Evolutionary conservation across 2,797 vertebrate genomes (phyloP), one percentile per base, ranked within the genome.

Genomic region (Anolis apletophallus): DNA sequence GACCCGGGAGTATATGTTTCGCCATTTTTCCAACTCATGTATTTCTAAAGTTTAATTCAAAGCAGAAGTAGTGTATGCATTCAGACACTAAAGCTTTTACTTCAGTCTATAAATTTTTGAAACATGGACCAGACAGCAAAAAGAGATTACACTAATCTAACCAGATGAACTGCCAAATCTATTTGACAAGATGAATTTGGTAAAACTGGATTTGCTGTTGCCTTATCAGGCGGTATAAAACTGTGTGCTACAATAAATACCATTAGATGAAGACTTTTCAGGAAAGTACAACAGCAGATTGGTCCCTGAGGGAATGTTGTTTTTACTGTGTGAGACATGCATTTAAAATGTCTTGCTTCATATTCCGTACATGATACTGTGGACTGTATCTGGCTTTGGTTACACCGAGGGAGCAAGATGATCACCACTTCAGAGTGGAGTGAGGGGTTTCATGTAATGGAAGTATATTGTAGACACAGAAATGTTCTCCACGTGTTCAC

Each of bases 41-140:
- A 93, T 95, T 94, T 95, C 91, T 87, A 92, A 94, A 93, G 76
- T 21, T 89, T 93, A 95, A 95, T 95, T 91, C 95, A 93, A 94
- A 89, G 90, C 95, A 96, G 93, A 95, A 94, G 64, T 79, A 84
- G 81, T 21, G 73, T 87, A 40, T 89, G 89, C 83, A 92, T 93
- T 73, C 83, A 89, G 88, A 86, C 86, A 86, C 92, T 89, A 68
- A 91, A 94, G 83, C 67, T 83, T 89, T 80, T 87, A 86, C 91
- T 76, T 87, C 83, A 10, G 16, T 69, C 84, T 80, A 67, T 89
- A 92, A 92, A 94, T 93, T 87, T 88, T 88, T 86, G 72, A 67
- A 83, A 76, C 26, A 17, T 1, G 0, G 89, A 90, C 91, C 87
- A 73, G 91, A 90, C 83, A 91, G 87, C 19, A n/a, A 85, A 36